phyloP scores from a whole-genome alignment of 2,888 invertebrate species.

The Ctenicera cuprea region DNA sequence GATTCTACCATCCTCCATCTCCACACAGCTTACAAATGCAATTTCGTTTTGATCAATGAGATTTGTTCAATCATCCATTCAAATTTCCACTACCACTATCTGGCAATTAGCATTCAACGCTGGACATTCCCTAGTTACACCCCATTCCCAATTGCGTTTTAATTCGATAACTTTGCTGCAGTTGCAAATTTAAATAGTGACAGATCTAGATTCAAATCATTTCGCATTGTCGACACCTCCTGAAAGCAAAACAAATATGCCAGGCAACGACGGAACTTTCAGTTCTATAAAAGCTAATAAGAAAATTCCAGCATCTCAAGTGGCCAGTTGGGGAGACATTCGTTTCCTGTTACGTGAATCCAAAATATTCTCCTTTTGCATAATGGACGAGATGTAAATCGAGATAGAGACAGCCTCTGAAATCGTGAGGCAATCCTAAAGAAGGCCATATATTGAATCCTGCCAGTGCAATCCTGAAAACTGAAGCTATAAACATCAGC shows the following conservation, averaged over 20 bases:
- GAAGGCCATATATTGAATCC: constrained; percentile 56
- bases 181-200: neutral
- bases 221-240: constrained; percentile 28
- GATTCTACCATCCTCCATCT: constrained; percentile 6
- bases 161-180: neutral
- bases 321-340: constrained; percentile 37
- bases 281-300: constrained; percentile 54
- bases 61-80: constrained; percentile 39
- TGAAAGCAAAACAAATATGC: constrained; percentile 19
- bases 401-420: constrained; percentile 13
- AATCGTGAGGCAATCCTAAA: constrained; percentile 44
- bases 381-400: constrained; percentile 22
- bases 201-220: constrained; percentile 10
- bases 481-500: constrained; percentile 59
- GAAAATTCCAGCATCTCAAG: constrained; percentile 57
- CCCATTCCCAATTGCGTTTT: constrained; percentile 18
- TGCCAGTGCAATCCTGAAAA: constrained; percentile 59
- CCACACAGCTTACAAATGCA: constrained; percentile 6
- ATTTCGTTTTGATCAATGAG: constrained; percentile 32
- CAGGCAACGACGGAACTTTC: constrained; percentile 19
- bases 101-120: constrained; percentile 26
- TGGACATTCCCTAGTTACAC: neutral
- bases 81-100: constrained; percentile 35
- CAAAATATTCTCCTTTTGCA: constrained; percentile 19
- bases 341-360: constrained; percentile 28